Evolutionary conservation across 1,140 invertebrate species (phyloP), one percentile per base, ranked within the genome.

Genomic region (Oryctes rhinoceros): DNA sequence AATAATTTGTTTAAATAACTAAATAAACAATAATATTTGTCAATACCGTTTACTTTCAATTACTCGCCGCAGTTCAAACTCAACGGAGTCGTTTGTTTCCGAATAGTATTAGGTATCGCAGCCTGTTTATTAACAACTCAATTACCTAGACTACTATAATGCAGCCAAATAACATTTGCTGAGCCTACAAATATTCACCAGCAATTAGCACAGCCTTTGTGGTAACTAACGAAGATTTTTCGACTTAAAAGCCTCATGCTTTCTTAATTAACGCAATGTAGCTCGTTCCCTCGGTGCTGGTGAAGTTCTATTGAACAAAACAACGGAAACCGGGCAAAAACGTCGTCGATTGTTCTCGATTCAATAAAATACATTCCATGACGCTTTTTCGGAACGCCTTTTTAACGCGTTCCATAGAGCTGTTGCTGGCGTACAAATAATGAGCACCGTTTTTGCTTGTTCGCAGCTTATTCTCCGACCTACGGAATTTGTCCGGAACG

Each of bases 401-500:
- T 53, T 53, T 13, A 53, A 0, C 4, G n/a, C 13, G 49, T 53
- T 30, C 11, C 49, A 13, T 13, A 53, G 9, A 67, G 11, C 20
- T 20, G 65, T 24, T 24, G 20, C 9, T 44, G 39, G 1, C 3
- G 0, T 10, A 44, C 39, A 44, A 9, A 18, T 67, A 67, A 67
- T 11, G 65, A 24, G 65, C 20, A 0, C n/a, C 18, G 20, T 67
- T 67, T 67, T 67, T 67, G 78, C 85, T 82, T 89, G 83, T 92
- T 91, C 79, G n/a, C 89, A 93, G 92, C 83, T 87, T 93, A 77
- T 93, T 93, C 85, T 93, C 92, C 18, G 92, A 93, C 84, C 86
- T 92, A 78, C 88, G 92, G 74, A 92, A 90, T 82, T 86, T 93
- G 79, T 91, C 91, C 24, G 92, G 92, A 59, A 93, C 92, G 39